phyloP scores from a whole-genome alignment of 2,797 vertebrate species.

The Iguana delicatissima region DNA sequence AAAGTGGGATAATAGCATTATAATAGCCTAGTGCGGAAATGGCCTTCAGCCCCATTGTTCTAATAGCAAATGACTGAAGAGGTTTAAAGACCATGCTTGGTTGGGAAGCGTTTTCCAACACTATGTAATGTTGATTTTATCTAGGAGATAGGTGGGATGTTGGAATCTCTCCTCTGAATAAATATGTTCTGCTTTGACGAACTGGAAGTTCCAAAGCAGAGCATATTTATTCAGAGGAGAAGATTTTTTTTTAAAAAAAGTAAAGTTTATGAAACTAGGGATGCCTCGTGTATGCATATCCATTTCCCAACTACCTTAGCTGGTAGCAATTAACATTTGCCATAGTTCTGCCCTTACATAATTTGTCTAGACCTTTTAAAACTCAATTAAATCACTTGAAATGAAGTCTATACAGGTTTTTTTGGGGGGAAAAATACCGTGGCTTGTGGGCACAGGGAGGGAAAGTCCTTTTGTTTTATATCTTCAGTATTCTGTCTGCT shows the following conservation, averaged over 20 bases:
- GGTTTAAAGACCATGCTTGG: too few relatives aligned
- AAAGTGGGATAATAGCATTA: too few relatives aligned
- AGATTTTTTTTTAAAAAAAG: neutral
- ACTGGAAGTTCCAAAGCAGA: too few relatives aligned
- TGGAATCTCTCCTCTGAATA: neutral
- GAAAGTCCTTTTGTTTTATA: neutral
- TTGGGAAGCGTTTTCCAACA: too few relatives aligned
- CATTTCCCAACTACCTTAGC: neutral
- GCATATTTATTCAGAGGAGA: too few relatives aligned
- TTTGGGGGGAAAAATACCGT: neutral
- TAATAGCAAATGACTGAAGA: too few relatives aligned
- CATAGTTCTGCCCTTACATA: neutral
- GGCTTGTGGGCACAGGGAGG: neutral
- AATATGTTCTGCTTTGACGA: neutral
- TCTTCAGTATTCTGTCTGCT: neutral
- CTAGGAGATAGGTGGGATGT: neutral
- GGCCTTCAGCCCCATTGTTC: too few relatives aligned
- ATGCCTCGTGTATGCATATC: neutral
- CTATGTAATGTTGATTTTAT: neutral
- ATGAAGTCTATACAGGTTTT: neutral
- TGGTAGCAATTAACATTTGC: conserved; percentile 11
- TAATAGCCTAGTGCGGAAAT: too few relatives aligned
- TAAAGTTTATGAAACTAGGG: neutral
- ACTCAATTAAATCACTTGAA: conserved; percentile 9
- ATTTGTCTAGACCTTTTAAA: conserved; percentile 8